Percentiles rank a stretch among this genome's conserved stretches.
These are phyloP conservation scores for Baronia brevicornis DNA, from an alignment of 2,888 invertebrate species.

Conservation along the genomic window DNA sequence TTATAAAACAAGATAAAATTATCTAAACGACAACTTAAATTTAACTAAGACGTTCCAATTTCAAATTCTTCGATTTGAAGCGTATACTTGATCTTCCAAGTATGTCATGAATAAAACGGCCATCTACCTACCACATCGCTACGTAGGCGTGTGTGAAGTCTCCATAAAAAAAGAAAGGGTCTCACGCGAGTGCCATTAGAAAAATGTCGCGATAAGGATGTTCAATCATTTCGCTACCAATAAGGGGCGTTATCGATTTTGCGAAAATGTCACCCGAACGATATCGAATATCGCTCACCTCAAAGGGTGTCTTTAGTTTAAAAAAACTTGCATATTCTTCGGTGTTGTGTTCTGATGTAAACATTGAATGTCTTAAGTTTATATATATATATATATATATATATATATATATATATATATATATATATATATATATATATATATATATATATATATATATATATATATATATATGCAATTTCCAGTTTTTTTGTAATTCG, in stretches of 20 bases:
- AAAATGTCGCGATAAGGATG: conserved; percentile 75
- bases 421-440: too few species aligned
- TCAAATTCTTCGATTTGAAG: conserved; percentile 14
- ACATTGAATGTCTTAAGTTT: too few species aligned
- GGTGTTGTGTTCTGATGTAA: too few species aligned
- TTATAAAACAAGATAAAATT: conserved; percentile 10
- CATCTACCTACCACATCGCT: conserved; percentile 16
- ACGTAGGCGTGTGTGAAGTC: conserved; percentile 36
- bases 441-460: too few species aligned
- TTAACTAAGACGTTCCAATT: conserved; percentile 14
- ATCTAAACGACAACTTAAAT: conserved; percentile 15
- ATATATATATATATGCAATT: too few species aligned
- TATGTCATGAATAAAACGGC: conserved; percentile 15
- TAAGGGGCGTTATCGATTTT: conserved; percentile 74
- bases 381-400: too few species aligned
- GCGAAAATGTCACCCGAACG: conserved; percentile 63
- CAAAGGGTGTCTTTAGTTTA: too few species aligned
- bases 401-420: too few species aligned
- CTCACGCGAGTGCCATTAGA: conserved; percentile 71
- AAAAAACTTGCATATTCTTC: too few species aligned
- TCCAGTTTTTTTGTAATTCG: too few species aligned
- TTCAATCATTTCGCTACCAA: conserved; percentile 75
- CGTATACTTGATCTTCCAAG: conserved; percentile 12
- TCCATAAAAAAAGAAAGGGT: conserved; percentile 63
- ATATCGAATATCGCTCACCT: conserved; percentile 53